Conservation (phyloP, 1,140 invertebrate genomes). For the Procambarus virginalis region DNA sequence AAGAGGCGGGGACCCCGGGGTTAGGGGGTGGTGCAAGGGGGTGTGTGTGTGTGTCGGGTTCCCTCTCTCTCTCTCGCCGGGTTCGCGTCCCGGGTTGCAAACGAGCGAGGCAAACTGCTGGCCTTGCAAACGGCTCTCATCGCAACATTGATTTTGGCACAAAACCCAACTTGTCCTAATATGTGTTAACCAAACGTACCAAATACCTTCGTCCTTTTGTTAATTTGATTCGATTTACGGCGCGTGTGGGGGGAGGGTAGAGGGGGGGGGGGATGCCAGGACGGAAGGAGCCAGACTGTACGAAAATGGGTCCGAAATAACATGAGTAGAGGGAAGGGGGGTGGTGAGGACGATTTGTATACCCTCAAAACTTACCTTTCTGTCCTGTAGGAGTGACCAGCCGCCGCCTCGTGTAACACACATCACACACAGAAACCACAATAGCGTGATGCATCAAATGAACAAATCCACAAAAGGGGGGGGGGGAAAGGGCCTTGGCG, state of each 20-base stretch:
- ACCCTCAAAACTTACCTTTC: no score
- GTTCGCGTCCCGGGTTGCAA: conserved; percentile 63
- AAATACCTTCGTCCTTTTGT: conserved; percentile 63
- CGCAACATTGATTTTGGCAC: conserved; percentile 67
- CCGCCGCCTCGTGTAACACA: conserved; percentile 34
- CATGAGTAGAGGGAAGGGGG: not conserved
- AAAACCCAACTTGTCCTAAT: conserved; percentile 67
- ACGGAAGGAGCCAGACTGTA: not conserved
- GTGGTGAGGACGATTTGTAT: not conserved
- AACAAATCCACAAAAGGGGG: no score
- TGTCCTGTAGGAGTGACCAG: conserved; percentile 4
- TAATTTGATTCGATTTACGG: conserved; percentile 65
- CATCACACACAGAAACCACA: no score
- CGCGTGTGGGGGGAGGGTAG: not conserved
- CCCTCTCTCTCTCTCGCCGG: conserved; percentile 5
- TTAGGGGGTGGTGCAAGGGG: not conserved
- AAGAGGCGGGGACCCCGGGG: not conserved
- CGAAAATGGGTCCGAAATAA: not conserved
- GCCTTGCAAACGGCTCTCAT: conserved; percentile 64
- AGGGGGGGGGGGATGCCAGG: not conserved
- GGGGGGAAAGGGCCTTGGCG: no score
- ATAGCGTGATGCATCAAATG: no score
- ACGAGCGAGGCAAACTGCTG: conserved; percentile 61
- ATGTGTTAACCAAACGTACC: conserved; percentile 66
- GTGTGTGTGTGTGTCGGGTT: not conserved